Conservation (phyloP, 2,797 vertebrate genomes). For the Poecilia velifera region DNA sequence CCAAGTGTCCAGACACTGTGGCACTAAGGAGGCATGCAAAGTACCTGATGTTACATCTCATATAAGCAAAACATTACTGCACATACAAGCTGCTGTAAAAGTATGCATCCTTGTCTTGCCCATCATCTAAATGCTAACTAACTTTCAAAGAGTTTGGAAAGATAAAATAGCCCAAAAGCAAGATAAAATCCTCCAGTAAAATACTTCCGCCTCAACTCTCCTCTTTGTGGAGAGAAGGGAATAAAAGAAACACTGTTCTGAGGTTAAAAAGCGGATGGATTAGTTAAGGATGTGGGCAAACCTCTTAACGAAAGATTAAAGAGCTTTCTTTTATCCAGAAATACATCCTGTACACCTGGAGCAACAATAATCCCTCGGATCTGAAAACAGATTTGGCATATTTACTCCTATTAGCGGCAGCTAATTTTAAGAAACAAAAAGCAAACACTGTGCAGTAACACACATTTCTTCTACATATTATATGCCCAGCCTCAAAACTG, state of each 20-base stretch:
- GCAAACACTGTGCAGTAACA: not conserved
- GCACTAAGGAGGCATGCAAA: conserved; percentile 26
- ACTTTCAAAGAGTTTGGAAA: conserved; percentile 1
- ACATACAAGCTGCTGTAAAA: not conserved
- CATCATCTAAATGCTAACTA: not conserved
- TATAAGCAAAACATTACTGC: conserved; percentile 6
- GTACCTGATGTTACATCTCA: conserved; percentile 23
- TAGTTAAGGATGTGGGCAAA: conserved; percentile 15
- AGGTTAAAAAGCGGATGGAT: conserved; percentile 13
- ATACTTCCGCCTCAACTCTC: not conserved
- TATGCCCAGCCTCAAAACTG: not conserved
- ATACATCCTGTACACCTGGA: conserved; percentile 18
- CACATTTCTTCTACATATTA: not conserved
- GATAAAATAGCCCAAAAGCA: not conserved
- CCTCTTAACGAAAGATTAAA: conserved; percentile 12
- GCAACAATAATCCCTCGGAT: conserved; percentile 24
- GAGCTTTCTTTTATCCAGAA: conserved; percentile 30
- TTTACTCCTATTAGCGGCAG: not conserved
- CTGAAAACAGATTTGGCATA: conserved; percentile 21
- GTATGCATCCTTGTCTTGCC: not conserved
- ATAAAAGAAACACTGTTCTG: conserved; percentile 12
- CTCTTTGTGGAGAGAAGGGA: not conserved
- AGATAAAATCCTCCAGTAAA: not conserved
- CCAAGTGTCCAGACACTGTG: conserved; percentile 22
- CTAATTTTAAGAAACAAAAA: not conserved